Evolutionary conservation across 1,140 invertebrate genomes (phyloP).

Genomic region (Cardiocondyla obscurior): DNA sequence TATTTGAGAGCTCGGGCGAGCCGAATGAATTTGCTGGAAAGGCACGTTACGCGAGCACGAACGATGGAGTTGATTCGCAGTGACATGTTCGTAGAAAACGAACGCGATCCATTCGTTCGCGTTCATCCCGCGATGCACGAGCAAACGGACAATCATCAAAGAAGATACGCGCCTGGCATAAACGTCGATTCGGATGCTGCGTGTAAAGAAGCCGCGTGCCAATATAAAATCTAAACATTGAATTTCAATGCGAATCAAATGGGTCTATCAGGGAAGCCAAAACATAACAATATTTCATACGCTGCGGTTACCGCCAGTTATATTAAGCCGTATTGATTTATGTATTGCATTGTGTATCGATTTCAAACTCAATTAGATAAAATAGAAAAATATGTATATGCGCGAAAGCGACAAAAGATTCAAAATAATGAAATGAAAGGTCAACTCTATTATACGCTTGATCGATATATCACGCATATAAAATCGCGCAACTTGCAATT

Average conservation of each 20-base stretch:
- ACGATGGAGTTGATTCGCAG: constrained; percentile 4
- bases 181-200: neutral
- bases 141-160: constrained; percentile 11
- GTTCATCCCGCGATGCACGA: neutral
- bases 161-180: neutral
- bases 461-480: neutral
- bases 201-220: neutral
- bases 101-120: constrained; percentile 20
- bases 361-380: neutral
- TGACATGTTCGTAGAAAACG: neutral
- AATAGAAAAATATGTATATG: neutral
- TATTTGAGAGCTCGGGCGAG: neutral
- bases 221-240: constrained; percentile 27
- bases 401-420: neutral
- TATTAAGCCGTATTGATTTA: neutral
- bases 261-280: constrained; percentile 12
- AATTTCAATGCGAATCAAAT: constrained; percentile 33
- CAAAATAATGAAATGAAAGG: neutral
- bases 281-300: constrained; percentile 24
- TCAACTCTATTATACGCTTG: neutral
- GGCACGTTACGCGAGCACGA: constrained; percentile 15
- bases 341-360: neutral
- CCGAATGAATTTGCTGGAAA: constrained; percentile 8
- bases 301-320: neutral
- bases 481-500: neutral